phyloP scores from a whole-genome alignment of 2,888 invertebrate genomes.

The Dasypogon diadema region DNA sequence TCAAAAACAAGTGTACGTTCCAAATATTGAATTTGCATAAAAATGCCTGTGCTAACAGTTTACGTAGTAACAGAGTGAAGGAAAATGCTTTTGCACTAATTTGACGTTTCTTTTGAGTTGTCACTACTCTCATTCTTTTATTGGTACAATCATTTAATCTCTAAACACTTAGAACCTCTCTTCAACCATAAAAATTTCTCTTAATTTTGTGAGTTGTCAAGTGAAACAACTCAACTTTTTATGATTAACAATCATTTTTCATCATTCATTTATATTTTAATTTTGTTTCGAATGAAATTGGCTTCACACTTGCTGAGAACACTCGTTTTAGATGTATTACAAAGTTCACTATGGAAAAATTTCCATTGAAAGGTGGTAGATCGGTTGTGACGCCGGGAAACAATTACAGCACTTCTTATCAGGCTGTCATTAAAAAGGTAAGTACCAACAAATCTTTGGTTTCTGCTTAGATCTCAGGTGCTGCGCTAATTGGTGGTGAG shows the following conservation, averaged over 20 bases:
- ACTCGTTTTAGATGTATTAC: slow-evolving; percentile 53
- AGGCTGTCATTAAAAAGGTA: slow-evolving; percentile 75
- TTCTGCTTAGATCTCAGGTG: background rate
- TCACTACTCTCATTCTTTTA: slow-evolving; percentile 14
- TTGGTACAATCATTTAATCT: slow-evolving; percentile 11
- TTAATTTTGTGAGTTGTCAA: slow-evolving; percentile 34
- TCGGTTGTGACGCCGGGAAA: slow-evolving; percentile 68
- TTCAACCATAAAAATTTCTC: slow-evolving; percentile 15
- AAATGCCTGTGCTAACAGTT: background rate
- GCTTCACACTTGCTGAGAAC: slow-evolving; percentile 18
- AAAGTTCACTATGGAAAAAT: slow-evolving; percentile 75
- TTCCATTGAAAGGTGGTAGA: slow-evolving; percentile 75
- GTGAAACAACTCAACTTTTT: slow-evolving; percentile 28
- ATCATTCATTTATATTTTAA: slow-evolving; percentile 19
- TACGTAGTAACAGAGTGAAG: background rate
- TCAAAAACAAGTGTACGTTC: too few relatives aligned
- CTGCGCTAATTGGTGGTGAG: background rate
- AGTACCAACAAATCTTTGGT: slow-evolving; percentile 56
- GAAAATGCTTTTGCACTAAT: slow-evolving; percentile 35
- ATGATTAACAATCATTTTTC: slow-evolving; percentile 4
- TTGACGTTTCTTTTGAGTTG: slow-evolving; percentile 25
- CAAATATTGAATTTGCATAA: background rate
- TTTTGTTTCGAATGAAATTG: slow-evolving; percentile 26
- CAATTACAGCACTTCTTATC: slow-evolving; percentile 72
- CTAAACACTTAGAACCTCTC: slow-evolving; percentile 11